Evolutionary conservation across 2,113 vertebrate species (phyloP).

Genomic region (Nipponia nippon): DNA sequence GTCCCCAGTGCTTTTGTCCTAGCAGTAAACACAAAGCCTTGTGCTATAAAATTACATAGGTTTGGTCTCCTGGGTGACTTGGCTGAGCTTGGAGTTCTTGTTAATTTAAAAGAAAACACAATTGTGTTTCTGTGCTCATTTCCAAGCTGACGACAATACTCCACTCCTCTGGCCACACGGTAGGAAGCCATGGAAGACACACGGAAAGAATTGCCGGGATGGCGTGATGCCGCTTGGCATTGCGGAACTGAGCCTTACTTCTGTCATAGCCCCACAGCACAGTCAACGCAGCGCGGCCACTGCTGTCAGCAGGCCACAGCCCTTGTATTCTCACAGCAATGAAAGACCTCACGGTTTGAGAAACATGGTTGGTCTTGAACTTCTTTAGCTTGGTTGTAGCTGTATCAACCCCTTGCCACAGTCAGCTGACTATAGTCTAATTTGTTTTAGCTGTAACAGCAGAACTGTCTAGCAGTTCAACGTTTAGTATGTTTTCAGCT

Average conservation of each 20-base stretch:
- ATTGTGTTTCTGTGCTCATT: background rate
- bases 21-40: background rate
- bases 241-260: background rate
- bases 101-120: background rate
- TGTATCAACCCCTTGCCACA: background rate
- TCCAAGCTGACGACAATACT: background rate
- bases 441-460: background rate
- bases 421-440: background rate
- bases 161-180: background rate
- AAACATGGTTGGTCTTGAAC: background rate
- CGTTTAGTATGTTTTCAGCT: background rate
- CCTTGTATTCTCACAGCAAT: background rate
- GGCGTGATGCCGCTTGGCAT: background rate
- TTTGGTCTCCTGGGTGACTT: background rate
- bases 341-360: background rate
- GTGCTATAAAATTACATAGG: background rate
- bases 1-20: background rate
- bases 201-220: background rate
- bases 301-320: too few species aligned
- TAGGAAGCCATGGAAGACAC: background rate
- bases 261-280: background rate
- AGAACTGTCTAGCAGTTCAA: background rate
- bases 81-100: background rate
- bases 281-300: background rate
- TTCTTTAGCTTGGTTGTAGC: background rate